Evolutionary conservation across 2,113 vertebrate genomes (phyloP).

Genomic region (Centrocercus urophasianus): DNA sequence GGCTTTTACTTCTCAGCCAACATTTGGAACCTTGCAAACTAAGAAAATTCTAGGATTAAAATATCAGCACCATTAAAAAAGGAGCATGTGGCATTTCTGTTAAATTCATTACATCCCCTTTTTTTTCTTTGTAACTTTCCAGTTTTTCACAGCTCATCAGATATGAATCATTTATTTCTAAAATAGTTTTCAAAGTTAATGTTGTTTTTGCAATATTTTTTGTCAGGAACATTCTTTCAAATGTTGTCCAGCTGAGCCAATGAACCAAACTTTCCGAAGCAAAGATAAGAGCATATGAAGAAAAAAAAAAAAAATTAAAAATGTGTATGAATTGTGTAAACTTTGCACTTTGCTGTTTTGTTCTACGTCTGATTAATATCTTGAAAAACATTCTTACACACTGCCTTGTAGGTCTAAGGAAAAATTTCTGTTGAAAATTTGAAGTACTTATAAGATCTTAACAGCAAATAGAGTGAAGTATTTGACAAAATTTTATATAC

Average conservation of each 20-base stretch:
- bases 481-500: not conserved
- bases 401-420: not conserved
- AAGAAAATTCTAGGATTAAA: slow-evolving; percentile 7
- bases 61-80: slow-evolving; percentile 39
- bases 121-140: not conserved
- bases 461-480: not conserved
- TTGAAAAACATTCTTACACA: not conserved
- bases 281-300: not conserved
- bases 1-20: not conserved
- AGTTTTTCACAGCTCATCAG: not conserved
- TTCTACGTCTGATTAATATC: not conserved
- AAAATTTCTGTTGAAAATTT: not conserved
- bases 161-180: slow-evolving; percentile 2
- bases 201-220: slow-evolving; percentile 3
- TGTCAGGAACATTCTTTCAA: not conserved
- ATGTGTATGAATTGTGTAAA: not conserved
- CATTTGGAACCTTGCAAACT: not conserved
- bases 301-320: not conserved
- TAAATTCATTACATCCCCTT: not conserved
- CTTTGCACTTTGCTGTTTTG: not conserved
- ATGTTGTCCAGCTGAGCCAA: not conserved
- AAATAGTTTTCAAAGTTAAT: slow-evolving; percentile 8
- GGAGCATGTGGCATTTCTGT: not conserved
- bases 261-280: not conserved
- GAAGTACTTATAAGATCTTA: not conserved